Evolutionary conservation across 2,888 invertebrate species (phyloP), one percentile per base, ranked within the genome.

Genomic region (Escarpia spicata): DNA sequence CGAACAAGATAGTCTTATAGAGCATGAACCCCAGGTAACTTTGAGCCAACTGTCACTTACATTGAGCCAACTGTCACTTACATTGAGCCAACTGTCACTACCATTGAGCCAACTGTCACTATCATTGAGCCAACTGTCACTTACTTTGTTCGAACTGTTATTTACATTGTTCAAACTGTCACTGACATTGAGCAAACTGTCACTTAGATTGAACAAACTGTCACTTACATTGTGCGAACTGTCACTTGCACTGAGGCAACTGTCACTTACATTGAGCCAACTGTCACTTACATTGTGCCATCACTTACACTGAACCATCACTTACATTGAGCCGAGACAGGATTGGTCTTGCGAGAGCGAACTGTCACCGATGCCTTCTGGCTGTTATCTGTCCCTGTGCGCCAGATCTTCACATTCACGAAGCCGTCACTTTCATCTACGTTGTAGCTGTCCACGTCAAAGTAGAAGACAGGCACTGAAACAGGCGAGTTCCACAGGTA

Each of bases 381-480:
- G 92, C 95, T 95, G 37, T 96, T 95, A 94, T 96, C 96, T 43
- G 96, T 95, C 9, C 96, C 96, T 1, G 95, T 95, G 75, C 96
- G 95, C 95, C 95, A 95, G 4, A 96, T 95, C 45, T 94, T 94
- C 8, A 96, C 95, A 94, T 96, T 95, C 60, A 96, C 93, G 75
- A 94, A 95, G 8, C 96, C 95, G 52, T 94, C 95, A 93, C 95
- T 95, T 94, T 96, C 96, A 93, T 96, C 96, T 15, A 96, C 96
- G 19, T 93, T 92, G 93, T 96, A 96, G 52, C 94, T 94, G 2
- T 94, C 92, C 52, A 95, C 94, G 60, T 95, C 96, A 93, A 96
- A 96, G 94, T 95, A 96, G 93, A 96, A 95, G n/a, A 95, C 94
- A 4, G 96, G 96, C 89, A 95, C 96, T 96, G 95, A 92, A 95